Evolutionary conservation across 2,888 invertebrate genomes (phyloP).

Genomic region (Drosophila peninsularis): DNA sequence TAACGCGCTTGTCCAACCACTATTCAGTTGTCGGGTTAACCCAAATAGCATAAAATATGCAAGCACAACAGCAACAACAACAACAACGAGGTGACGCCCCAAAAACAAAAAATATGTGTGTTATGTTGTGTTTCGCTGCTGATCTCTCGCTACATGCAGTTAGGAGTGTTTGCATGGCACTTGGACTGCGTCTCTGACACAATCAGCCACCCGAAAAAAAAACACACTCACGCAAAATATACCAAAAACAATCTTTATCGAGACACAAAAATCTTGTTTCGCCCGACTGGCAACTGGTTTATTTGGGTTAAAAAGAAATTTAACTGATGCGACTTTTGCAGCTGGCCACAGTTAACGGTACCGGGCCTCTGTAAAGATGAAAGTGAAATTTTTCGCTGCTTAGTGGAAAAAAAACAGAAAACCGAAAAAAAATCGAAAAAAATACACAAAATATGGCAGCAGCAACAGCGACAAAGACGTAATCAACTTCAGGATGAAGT

Average conservation of each 20-base stretch:
- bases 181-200: slow-evolving; percentile 59
- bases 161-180: slow-evolving; percentile 59
- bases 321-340: slow-evolving; percentile 52
- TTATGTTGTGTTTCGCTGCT: slow-evolving; percentile 22
- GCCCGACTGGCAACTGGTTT: slow-evolving; percentile 69
- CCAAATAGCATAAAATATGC: slow-evolving; percentile 50
- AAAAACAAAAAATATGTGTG: slow-evolving; percentile 12
- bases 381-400: slow-evolving; percentile 69
- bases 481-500: slow-evolving; percentile 81
- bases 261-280: slow-evolving; percentile 53
- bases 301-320: slow-evolving; percentile 81
- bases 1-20: slow-evolving; percentile 43
- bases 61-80: slow-evolving; percentile 12
- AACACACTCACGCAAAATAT: slow-evolving; percentile 10
- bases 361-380: slow-evolving; percentile 63
- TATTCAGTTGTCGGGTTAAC: slow-evolving; percentile 59
- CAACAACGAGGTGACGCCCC: slow-evolving; percentile 39
- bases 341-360: slow-evolving; percentile 60
- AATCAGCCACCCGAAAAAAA: slow-evolving; percentile 38
- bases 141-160: slow-evolving; percentile 49
- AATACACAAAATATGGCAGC: slow-evolving; percentile 48
- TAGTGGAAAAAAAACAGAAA: slow-evolving; percentile 24
- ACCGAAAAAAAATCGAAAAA: slow-evolving; percentile 4
- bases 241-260: slow-evolving; percentile 39
- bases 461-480: slow-evolving; percentile 60